These are phyloP conservation scores for Ahaetulla prasina DNA, from an alignment of 2,113 vertebrate species.

Conservation along the genomic window DNA sequence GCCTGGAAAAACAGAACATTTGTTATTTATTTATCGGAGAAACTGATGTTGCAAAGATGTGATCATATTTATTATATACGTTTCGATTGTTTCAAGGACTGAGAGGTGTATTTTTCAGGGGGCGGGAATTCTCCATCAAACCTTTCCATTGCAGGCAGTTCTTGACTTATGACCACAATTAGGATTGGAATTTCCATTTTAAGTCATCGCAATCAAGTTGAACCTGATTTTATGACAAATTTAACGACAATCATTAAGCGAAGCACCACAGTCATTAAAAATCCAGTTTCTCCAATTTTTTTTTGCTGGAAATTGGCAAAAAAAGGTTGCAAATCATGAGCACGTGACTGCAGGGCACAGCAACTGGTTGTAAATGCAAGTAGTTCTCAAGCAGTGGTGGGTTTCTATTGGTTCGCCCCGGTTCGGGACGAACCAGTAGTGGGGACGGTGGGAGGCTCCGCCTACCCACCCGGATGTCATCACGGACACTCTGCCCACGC, in stretches of 20 bases:
- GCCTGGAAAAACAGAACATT: slow-evolving; percentile 21
- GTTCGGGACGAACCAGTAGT: too few species aligned
- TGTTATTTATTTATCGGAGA: not conserved
- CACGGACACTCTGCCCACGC: too few species aligned
- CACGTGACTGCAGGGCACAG: not conserved
- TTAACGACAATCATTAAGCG: not conserved
- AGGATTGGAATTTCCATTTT: not conserved
- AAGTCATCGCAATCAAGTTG: not conserved
- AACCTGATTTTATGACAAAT: not conserved
- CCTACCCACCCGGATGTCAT: too few species aligned
- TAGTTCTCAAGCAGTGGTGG: not conserved
- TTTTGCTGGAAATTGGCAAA: not conserved
- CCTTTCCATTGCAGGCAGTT: not conserved
- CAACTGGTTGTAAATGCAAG: not conserved
- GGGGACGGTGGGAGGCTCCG: too few species aligned
- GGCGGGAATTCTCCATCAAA: not conserved
- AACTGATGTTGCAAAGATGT: slow-evolving; percentile 10
- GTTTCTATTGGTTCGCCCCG: too few species aligned
- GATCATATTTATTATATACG: slow-evolving; percentile 18
- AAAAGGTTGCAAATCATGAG: not conserved
- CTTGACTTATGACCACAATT: not conserved
- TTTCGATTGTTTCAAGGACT: slow-evolving; percentile 29
- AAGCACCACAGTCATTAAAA: not conserved
- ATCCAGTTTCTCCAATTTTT: not conserved
- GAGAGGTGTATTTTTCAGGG: slow-evolving; percentile 4